Evolutionary conservation across 2,113 vertebrate species (phyloP), one percentile per base, ranked within the genome.

Genomic region (Barnardius zonarius): DNA sequence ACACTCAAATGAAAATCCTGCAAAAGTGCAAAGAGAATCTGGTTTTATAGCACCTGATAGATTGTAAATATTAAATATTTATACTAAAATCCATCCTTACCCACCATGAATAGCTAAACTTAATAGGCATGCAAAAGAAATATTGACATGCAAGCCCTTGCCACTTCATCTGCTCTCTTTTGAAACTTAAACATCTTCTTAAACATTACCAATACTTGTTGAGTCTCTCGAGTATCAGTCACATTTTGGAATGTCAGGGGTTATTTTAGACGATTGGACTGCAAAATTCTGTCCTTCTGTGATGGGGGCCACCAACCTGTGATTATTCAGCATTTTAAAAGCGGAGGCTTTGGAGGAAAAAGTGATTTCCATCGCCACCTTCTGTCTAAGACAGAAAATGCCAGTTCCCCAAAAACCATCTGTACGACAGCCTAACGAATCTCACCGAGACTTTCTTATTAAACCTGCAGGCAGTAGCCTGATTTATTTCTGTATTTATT

Each of bases 281-380:
- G 30, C 30, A 88, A 37, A 22, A 44, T 24, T 72, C 43, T 17
- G 9, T 33, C 55, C 15, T 37, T 9, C 57, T 10, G 5, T 7
- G 41, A 37, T 13, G 2, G 8, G 67, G 13, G 48, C 57, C 49
- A 11, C 7, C 35, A 75, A 57, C 25, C 15, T 17, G 72, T 11
- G 61, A 37, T 66, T 61, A 20, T 7, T 10, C 17, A 57, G 52
- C 41, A 13, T 6, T 27, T 10, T 18, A 28, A 41, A 89, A 24
- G 44, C 25, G 10, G 6, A 14, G 28, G 52, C 79, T 67, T 20
- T 4, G 68, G 13, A 33, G 46, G 41, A 85, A 86, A 90, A 80
- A 27, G 73, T 13, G 83, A 86, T 64, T 86, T 90, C 80, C 55
- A 61, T 18, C 88, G 90, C 95, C 95, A 90, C 88, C 95, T 76